Conservation (phyloP, 2,797 vertebrate species). For the Steatocranus sp. region DNA sequence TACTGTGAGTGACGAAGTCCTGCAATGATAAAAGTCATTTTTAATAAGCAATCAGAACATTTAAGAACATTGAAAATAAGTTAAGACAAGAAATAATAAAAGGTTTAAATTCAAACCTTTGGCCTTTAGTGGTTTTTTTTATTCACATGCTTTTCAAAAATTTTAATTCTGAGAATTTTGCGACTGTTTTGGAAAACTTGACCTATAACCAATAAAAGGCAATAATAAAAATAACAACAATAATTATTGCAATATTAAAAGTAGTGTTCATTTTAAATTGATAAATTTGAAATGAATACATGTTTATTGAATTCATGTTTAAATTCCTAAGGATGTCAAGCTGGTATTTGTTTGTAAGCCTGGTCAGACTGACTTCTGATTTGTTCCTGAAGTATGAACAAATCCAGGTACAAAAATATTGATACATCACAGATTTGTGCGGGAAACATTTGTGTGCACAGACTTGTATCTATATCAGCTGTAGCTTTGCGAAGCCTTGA, state of each 20-base stretch:
- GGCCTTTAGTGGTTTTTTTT: fast-evolving
- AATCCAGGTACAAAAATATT: fast-evolving
- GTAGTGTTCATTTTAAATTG: neutral
- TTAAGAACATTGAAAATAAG: neutral
- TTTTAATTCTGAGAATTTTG: neutral
- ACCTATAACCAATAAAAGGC: neutral
- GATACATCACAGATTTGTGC: neutral
- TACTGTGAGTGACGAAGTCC: fast-evolving
- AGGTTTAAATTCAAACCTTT: neutral
- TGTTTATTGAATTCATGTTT: neutral
- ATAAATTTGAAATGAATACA: fast-evolving
- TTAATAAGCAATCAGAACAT: neutral
- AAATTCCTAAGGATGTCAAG: neutral
- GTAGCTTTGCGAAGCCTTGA: neutral
- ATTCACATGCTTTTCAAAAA: fast-evolving
- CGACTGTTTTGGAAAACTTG: neutral
- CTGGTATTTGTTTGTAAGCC: fast-evolving
- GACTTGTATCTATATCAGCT: neutral
- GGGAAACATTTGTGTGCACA: neutral
- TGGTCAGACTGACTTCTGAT: neutral
- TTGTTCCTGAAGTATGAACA: neutral
- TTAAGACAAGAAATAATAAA: neutral
- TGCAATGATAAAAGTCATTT: neutral
- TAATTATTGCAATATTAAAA: neutral
- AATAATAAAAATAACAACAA: neutral